Base-by-base conservation (phyloP, 2,888 invertebrate species). In the Eupithecia centaureata region DNA sequence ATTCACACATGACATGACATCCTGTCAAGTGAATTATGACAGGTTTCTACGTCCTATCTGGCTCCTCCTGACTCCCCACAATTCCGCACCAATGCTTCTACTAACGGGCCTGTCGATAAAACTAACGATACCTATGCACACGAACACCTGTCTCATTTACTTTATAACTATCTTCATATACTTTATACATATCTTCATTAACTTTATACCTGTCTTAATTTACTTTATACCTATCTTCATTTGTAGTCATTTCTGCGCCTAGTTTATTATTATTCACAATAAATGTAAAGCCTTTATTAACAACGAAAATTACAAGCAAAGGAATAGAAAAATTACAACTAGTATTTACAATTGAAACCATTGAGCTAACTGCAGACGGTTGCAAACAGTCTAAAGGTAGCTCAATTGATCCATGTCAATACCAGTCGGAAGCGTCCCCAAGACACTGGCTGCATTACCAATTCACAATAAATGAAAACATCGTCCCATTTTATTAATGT, bases 11-110 rank as follows among this genome's bases (percentile, higher is more conserved):
- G 27, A 27, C 7, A 5, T 18, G 25, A 25, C n/a, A n/a, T n/a
- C n/a, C n/a, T n/a, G n/a, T n/a, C n/a, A n/a, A n/a, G n/a, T n/a
- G 52, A 13, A 27, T 18, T 51, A 64, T 33, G 59, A 62, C 61
- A 61, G 71, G 73, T 28, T 3, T 18, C n/a, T n/a, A 15, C 25
- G 15, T 8, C 52, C 15, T n/a, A 30, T 12, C 8, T 33, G 10
- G 7, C 5, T 33, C 10, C 38, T 12, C 5, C 47, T 54, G 28
- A 47, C 47, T 15, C 25, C 77, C 76, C 75, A 76, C 75, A 76
- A 75, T 82, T 83, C 76, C 80, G 75, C 80, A 68, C 76, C 77
- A 76, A 42, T 63, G 62, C 67, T 65, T 79, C 27, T 66, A 59
- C 70, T 78, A 82, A 79, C 78, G 75, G 80, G 30, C 18, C 57